Conservation (phyloP, 2,113 vertebrate species). For the Dryoscopus gambensis region DNA sequence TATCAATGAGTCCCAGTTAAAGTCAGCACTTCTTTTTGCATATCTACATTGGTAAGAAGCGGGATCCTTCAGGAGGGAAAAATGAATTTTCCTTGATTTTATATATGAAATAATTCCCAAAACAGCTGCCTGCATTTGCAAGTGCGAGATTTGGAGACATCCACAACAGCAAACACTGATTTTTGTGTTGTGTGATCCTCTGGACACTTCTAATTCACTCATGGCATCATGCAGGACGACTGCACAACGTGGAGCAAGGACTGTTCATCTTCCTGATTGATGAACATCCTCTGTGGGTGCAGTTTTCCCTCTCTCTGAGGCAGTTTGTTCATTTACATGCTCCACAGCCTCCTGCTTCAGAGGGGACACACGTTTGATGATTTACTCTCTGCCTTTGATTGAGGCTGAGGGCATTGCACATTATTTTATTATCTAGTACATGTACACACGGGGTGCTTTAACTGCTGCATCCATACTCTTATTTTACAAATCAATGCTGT, state of each 20-base stretch:
- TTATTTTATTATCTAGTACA: conserved; percentile 28
- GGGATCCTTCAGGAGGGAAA: neutral
- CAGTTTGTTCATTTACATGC: neutral
- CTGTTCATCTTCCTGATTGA: neutral
- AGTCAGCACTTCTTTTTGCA: neutral
- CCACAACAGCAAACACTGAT: neutral
- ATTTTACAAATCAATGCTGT: conserved; percentile 28
- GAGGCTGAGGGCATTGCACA: neutral
- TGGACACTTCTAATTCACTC: neutral
- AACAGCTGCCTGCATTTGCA: neutral
- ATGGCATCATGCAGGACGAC: neutral
- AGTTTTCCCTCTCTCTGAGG: neutral
- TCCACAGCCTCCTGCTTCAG: neutral
- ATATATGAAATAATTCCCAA: neutral
- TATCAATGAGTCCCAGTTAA: no score
- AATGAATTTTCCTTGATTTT: neutral
- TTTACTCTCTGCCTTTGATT: conserved; percentile 27
- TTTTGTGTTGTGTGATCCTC: neutral
- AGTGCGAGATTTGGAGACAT: neutral
- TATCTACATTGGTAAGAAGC: neutral
- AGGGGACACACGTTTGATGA: neutral
- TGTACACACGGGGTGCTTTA: neutral
- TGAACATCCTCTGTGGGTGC: neutral
- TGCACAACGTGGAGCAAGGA: neutral
- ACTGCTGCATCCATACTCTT: neutral